Evolutionary conservation across 2,113 vertebrate species (phyloP), one percentile per base, ranked within the genome.

Genomic region (Noctilio leporinus): DNA sequence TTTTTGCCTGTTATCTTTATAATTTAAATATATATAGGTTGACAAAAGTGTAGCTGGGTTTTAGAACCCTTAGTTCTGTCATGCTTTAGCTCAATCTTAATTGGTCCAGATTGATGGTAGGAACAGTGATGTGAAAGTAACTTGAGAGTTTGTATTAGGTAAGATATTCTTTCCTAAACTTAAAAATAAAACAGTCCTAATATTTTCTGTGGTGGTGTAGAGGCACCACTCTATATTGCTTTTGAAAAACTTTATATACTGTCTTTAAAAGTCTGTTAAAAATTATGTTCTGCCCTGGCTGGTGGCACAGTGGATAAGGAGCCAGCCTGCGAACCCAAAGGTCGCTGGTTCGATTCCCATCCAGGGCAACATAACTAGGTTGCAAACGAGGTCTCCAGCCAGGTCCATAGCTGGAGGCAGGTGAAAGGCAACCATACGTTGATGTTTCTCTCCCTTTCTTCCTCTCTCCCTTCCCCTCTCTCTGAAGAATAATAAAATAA

Each of bases 251-350:
- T 62, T 81, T 86, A 17, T 80, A 51, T 33, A 17, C 5, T 88
- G 11, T 92, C 43, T 91, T 96, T 93, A 73, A 83, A 89, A 93
- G 62, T 83, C 20, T 62, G 19, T 89, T 94, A 73, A 95, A 89
- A 89, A 90, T 75, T 65, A 45, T 78, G 45, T 93, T 86, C 62
- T 87, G n/a, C n/a, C n/a, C n/a, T n/a, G n/a, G n/a, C n/a, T n/a
- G n/a, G n/a, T n/a, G n/a, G n/a, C n/a, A n/a, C n/a, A n/a, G n/a
- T n/a, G n/a, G n/a, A n/a, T n/a, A n/a, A n/a, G n/a, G n/a, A n/a
- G n/a, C n/a, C n/a, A n/a, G n/a, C n/a, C n/a, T n/a, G n/a, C n/a
- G n/a, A n/a, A n/a, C n/a, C n/a, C n/a, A n/a, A n/a, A n/a, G n/a
- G n/a, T n/a, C n/a, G n/a, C n/a, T n/a, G n/a, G n/a, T n/a, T n/a